Conservation (phyloP, 2,888 invertebrate genomes). For the Petrophora chlorosata region DNA sequence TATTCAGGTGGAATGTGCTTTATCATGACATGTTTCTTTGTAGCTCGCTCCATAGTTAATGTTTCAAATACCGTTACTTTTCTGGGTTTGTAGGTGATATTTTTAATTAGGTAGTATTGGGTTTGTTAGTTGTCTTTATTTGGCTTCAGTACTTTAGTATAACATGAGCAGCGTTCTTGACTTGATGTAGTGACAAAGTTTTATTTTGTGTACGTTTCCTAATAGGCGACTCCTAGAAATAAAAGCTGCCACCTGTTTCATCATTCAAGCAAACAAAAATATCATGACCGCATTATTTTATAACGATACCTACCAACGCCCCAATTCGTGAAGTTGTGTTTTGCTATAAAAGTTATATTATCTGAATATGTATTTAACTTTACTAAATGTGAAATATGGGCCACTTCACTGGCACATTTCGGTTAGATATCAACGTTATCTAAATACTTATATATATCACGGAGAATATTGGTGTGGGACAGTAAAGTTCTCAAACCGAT, state of each 20-base stretch:
- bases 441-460: conserved; percentile 4
- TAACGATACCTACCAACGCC: too few relatives aligned
- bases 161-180: too few relatives aligned
- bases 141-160: too few relatives aligned
- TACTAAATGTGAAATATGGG: conserved; percentile 3
- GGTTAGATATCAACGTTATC: conserved; percentile 4
- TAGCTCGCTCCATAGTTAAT: conserved; percentile 9
- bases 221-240: too few relatives aligned
- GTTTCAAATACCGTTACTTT: conserved; percentile 4
- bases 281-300: conserved; percentile 50
- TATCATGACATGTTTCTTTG: conserved; percentile 26
- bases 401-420: conserved; percentile 11
- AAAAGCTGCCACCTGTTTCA: conserved; percentile 54
- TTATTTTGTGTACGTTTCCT: too few relatives aligned
- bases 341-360: conserved; percentile 1
- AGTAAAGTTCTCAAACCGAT: neutral
- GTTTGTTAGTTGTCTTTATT: too few relatives aligned
- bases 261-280: conserved; percentile 33
- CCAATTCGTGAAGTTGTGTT: too few relatives aligned
- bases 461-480: neutral
- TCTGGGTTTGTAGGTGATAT: neutral
- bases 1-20: conserved; percentile 25
- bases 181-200: neutral
- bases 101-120: too few relatives aligned
- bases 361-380: neutral